phyloP scores from a whole-genome alignment of 2,113 vertebrate species.

The Ancistrus triradiatus region DNA sequence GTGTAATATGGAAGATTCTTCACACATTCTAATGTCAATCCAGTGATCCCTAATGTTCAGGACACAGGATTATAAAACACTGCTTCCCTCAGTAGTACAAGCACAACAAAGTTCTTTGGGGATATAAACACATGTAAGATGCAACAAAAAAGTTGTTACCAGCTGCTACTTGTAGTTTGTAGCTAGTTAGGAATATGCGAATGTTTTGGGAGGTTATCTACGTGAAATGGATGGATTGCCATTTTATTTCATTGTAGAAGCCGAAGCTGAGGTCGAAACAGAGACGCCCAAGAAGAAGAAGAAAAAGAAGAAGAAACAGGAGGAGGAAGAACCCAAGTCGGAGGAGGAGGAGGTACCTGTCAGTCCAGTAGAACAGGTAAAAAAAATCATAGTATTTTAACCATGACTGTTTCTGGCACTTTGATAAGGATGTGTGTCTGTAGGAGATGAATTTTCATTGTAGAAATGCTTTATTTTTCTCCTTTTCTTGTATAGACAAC shows the following conservation, averaged over 20 bases:
- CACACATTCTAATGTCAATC: no score
- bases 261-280: constrained; percentile 54
- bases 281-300: constrained; percentile 83
- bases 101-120: no score
- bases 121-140: no score
- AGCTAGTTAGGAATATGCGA: no score
- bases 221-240: no score
- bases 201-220: no score
- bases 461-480: background rate
- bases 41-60: no score
- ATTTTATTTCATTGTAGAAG: constrained; percentile 32
- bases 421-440: background rate
- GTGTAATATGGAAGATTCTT: no score
- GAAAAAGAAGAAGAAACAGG: constrained; percentile 74
- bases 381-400: background rate
- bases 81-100: no score
- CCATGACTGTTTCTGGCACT: background rate
- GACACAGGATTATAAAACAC: no score
- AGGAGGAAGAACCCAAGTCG: constrained; percentile 49
- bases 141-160: no score
- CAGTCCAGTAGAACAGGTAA: constrained; percentile 30
- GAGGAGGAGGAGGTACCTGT: constrained; percentile 46
- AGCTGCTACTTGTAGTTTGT: no score
- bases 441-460: background rate
- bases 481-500: constrained; percentile 46